Percentiles rank a stretch among this genome's conserved stretches.
Evolutionary conservation across 2,113 vertebrate species (phyloP).

Genomic region (Clarias macrocephalus): DNA sequence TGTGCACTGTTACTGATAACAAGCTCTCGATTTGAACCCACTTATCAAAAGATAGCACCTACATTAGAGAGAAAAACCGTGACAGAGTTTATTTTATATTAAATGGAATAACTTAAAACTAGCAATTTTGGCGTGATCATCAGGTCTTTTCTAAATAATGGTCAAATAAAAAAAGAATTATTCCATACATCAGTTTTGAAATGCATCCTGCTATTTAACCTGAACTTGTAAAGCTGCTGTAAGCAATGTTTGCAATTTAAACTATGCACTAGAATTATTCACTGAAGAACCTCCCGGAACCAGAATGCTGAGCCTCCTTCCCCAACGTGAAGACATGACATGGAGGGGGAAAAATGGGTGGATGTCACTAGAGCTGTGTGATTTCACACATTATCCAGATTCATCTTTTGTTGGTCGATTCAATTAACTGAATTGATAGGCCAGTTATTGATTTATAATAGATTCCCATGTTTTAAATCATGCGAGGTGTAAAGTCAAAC

Average conservation of each 20-base stretch:
- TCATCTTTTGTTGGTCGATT: no score
- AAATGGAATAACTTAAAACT: not conserved
- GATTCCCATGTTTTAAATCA: no score
- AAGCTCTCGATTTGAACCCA: not conserved
- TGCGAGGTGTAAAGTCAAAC: no score
- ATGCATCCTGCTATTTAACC: conserved; percentile 36
- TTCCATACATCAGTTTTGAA: conserved; percentile 27
- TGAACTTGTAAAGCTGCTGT: conserved; percentile 47
- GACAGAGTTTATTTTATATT: not conserved
- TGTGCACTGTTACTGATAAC: not conserved
- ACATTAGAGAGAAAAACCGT: not conserved
- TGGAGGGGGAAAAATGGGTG: not conserved
- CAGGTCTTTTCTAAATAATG: not conserved
- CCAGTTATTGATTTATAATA: no score
- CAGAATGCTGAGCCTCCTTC: not conserved
- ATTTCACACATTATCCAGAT: no score
- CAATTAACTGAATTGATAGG: no score
- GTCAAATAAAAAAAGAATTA: not conserved
- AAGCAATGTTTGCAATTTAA: not conserved
- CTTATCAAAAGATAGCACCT: not conserved
- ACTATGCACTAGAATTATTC: not conserved
- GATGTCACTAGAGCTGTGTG: no score
- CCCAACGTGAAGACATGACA: not conserved
- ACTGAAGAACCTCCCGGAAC: not conserved
- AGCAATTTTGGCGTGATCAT: not conserved